A percentile compares a stretch with the other conserved stretches of the same genome.
Conservation (phyloP, 2,113 vertebrate species). For the Pogona vitticeps region DNA sequence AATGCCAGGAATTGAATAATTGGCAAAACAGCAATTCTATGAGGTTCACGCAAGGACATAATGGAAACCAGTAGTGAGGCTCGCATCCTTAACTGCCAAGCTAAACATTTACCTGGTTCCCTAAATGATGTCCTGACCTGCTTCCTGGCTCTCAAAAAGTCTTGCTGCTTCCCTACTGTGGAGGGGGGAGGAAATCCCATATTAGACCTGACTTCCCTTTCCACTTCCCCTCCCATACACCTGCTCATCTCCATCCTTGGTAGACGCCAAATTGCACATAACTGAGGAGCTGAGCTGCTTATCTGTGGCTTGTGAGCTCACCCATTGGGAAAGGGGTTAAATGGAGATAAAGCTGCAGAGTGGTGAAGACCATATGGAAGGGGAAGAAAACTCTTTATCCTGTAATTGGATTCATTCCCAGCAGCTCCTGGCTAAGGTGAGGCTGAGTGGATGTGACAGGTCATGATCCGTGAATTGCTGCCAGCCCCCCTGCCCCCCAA, state of each 20-base stretch:
- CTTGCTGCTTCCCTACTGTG: accelerated
- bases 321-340: conserved; percentile 69
- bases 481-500: conserved; percentile 56
- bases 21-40: not conserved
- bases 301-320: conserved; percentile 43
- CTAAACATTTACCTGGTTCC: not conserved
- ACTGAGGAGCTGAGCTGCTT: conserved; percentile 40
- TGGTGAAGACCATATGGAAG: conserved; percentile 54
- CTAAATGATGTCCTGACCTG: not conserved
- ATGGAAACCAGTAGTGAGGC: not conserved
- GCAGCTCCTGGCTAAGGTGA: conserved; percentile 17
- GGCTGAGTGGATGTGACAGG: conserved; percentile 60
- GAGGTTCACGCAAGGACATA: not conserved
- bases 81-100: not conserved
- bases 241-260: not conserved
- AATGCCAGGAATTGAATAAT: not conserved
- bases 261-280: conserved; percentile 35
- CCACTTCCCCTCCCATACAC: not conserved
- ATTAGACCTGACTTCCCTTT: accelerated
- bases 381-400: conserved; percentile 66
- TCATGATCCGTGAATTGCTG: conserved; percentile 58
- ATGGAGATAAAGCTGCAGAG: conserved; percentile 59
- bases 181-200: conserved; percentile 1
- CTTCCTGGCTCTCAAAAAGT: not conserved
- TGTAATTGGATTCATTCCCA: conserved; percentile 56